Conservation (phyloP, 2,113 vertebrate species). For the Ochotona curzoniae region DNA sequence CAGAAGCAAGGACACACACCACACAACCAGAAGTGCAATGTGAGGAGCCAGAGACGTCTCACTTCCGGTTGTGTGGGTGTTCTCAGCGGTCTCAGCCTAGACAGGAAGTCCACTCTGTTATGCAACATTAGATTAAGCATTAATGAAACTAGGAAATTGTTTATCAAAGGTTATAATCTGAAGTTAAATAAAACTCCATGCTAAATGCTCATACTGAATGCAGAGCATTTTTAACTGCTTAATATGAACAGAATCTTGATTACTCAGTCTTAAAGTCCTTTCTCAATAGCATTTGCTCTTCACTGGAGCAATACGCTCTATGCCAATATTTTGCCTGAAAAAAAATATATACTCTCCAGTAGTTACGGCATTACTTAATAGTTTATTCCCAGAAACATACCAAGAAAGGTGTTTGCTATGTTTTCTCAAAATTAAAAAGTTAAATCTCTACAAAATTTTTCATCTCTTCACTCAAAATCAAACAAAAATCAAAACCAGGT, state of each 20-base stretch:
- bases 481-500: slow-evolving; percentile 30
- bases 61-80: neutral
- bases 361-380: neutral
- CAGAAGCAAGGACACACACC: rapidly evolving
- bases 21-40: neutral
- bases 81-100: slow-evolving; percentile 49
- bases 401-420: neutral
- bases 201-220: slow-evolving; percentile 65
- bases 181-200: slow-evolving; percentile 82
- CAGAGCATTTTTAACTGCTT: slow-evolving; percentile 71
- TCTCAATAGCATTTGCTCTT: slow-evolving; percentile 65
- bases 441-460: slow-evolving; percentile 46
- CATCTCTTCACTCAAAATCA: slow-evolving; percentile 14
- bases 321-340: slow-evolving; percentile 62
- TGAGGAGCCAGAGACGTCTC: slow-evolving; percentile 32
- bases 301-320: slow-evolving; percentile 28
- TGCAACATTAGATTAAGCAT: slow-evolving; percentile 83
- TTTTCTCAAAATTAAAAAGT: slow-evolving; percentile 59
- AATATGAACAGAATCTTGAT: slow-evolving; percentile 69
- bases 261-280: slow-evolving; percentile 64
- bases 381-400: slow-evolving; percentile 47
- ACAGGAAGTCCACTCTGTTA: slow-evolving; percentile 82
- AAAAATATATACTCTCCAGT: slow-evolving; percentile 55
- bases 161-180: slow-evolving; percentile 82
- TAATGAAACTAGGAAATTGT: slow-evolving; percentile 83